Evolutionary conservation across 2,113 vertebrate species (phyloP).

Genomic region (Eira barbara): DNA sequence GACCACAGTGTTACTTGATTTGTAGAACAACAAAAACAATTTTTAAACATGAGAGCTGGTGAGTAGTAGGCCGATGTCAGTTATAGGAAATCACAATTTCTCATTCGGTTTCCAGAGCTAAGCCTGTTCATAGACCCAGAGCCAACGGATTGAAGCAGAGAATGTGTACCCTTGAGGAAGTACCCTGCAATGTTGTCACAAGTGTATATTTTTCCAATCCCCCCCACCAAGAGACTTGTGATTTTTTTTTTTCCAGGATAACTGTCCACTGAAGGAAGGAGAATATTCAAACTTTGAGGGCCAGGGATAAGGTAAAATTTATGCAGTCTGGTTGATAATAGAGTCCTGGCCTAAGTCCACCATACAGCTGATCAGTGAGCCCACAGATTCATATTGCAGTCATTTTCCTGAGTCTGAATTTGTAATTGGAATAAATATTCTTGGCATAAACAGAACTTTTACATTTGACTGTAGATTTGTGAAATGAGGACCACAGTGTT

Average conservation of each 20-base stretch:
- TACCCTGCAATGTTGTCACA: background rate
- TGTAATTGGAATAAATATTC: constrained; percentile 4
- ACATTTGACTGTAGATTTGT: background rate
- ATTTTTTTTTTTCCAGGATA: background rate
- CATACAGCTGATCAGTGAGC: background rate
- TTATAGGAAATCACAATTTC: background rate
- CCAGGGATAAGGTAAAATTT: background rate
- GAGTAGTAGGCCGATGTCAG: background rate
- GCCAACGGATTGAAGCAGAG: background rate
- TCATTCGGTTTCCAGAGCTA: constrained; percentile 20
- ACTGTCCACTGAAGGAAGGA: background rate
- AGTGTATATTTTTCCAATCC: background rate
- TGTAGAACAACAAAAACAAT: background rate
- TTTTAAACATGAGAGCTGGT: background rate
- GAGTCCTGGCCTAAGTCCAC: background rate
- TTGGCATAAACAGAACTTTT: background rate
- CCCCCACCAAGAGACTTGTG: background rate
- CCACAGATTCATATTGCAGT: background rate
- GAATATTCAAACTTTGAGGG: background rate
- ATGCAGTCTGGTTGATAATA: background rate
- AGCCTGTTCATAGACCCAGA: background rate
- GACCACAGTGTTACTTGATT: background rate
- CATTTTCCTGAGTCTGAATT: background rate
- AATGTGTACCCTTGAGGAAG: background rate
- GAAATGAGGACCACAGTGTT: background rate